These are phyloP conservation scores for Megaceryle maxima DNA, from an alignment of 2,113 vertebrate species.

Conservation along the genomic window DNA sequence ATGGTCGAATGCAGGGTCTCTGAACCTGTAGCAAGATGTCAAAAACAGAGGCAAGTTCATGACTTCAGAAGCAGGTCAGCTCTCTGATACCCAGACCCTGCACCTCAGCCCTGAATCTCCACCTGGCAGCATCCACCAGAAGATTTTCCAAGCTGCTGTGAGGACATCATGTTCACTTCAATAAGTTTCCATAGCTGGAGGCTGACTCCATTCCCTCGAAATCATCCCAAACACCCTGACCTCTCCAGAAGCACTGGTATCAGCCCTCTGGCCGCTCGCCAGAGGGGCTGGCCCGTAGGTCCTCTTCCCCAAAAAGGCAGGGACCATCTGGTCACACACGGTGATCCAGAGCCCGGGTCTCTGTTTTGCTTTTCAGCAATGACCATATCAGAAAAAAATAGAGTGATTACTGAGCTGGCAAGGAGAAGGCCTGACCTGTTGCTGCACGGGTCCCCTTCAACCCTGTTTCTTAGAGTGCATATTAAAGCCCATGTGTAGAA, in stretches of 20 bases:
- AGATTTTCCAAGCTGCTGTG: not conserved
- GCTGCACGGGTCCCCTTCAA: not conserved
- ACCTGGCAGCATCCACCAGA: not conserved
- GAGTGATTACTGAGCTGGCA: not conserved
- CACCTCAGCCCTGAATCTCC: not conserved
- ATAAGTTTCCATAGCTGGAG: not conserved
- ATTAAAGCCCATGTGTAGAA: not conserved
- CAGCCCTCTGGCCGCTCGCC: not conserved
- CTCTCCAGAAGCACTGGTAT: not conserved
- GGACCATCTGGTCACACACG: not conserved
- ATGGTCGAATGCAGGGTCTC: not conserved
- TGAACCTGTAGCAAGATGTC: fast-evolving
- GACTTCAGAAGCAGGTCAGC: not conserved
- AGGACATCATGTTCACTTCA: not conserved
- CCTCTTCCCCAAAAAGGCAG: not conserved
- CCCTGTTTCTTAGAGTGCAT: not conserved
- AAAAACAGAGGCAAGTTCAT: fast-evolving
- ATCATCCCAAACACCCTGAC: not conserved
- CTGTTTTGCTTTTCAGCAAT: not conserved
- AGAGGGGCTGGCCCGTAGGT: fast-evolving
- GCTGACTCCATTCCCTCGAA: not conserved
- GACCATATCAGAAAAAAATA: not conserved
- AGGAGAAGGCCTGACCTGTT: not conserved
- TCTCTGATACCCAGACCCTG: not conserved
- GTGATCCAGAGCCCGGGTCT: fast-evolving